Conservation (phyloP, 2,113 vertebrate genomes). For the Malurus cyaneus region DNA sequence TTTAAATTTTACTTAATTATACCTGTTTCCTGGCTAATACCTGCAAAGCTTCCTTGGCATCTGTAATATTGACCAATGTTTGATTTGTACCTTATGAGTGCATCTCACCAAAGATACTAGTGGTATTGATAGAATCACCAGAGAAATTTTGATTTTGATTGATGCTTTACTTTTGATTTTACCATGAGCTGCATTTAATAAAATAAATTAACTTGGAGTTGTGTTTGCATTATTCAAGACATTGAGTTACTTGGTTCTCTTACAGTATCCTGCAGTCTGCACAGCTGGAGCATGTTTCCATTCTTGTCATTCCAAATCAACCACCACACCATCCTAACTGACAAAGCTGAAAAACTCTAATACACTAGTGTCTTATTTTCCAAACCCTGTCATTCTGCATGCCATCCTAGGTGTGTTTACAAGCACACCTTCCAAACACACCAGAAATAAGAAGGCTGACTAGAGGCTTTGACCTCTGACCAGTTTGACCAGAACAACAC, state of each 20-base stretch:
- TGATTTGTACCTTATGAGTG: background rate
- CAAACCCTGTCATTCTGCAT: background rate
- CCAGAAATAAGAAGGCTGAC: background rate
- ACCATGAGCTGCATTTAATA: background rate
- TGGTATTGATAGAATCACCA: background rate
- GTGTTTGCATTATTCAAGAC: background rate
- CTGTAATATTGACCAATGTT: background rate
- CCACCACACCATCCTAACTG: accelerated
- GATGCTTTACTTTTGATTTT: background rate
- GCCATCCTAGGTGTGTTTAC: background rate
- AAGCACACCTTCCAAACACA: background rate
- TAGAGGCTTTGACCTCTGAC: background rate
- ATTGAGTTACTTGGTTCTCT: background rate
- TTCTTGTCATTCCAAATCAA: background rate
- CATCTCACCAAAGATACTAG: background rate
- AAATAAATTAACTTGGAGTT: background rate
- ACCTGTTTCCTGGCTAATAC: background rate
- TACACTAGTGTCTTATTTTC: background rate
- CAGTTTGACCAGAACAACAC: background rate
- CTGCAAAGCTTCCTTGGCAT: background rate
- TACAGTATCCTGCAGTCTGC: background rate
- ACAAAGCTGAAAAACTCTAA: background rate
- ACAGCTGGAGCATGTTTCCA: background rate
- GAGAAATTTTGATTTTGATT: background rate
- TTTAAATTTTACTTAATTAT: background rate